These are phyloP conservation scores for Gallinago stenura DNA, from an alignment of 2,797 vertebrate species.

Conservation along the genomic window DNA sequence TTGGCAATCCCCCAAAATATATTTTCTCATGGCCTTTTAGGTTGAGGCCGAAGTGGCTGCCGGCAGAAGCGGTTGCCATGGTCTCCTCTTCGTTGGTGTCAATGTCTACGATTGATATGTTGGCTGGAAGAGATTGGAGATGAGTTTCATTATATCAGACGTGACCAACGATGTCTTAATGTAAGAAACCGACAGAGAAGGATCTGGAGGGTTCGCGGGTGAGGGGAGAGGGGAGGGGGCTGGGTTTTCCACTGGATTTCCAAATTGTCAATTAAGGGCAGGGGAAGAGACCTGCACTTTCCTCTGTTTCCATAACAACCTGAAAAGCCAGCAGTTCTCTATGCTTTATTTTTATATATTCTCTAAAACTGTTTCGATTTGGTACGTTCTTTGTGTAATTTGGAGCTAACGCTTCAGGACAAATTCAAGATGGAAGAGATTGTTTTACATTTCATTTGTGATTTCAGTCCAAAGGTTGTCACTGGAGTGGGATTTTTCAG, in stretches of 20 bases:
- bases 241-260: neutral
- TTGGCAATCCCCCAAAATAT: conserved; percentile 95
- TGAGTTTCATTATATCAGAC: neutral
- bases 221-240: neutral
- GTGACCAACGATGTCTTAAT: neutral
- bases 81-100: conserved; percentile 88
- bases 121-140: conserved; percentile 81
- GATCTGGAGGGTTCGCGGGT: neutral
- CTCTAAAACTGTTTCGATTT: neutral
- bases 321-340: neutral
- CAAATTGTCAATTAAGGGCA: neutral
- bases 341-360: neutral
- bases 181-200: neutral
- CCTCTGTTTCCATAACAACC: conserved; percentile 53
- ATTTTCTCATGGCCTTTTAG: conserved; percentile 92
- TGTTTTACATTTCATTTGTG: neutral
- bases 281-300: neutral
- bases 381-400: neutral
- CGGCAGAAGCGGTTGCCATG: conserved; percentile 82
- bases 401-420: neutral
- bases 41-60: conserved; percentile 93
- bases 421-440: neutral
- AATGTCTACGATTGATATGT: conserved; percentile 89
- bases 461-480: neutral
- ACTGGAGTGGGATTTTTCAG: neutral